Percentiles rank a stretch among this genome's conserved stretches.
Evolutionary conservation across 2,888 invertebrate species (phyloP).

Genomic region (Oscheius sp.): DNA sequence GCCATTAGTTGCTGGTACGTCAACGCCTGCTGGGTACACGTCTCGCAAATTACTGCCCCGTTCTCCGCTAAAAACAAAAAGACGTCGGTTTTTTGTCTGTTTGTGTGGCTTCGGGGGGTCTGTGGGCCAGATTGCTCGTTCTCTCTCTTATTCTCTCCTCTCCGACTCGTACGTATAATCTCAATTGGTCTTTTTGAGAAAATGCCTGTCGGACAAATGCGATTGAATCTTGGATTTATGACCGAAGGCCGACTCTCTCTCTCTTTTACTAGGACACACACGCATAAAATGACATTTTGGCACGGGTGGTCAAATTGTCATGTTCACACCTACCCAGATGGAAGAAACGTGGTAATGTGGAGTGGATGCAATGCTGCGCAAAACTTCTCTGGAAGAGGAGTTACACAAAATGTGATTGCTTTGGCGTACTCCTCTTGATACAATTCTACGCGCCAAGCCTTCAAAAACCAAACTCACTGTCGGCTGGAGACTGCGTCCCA

Average conservation of each 20-base stretch:
- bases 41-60: constrained; percentile 43
- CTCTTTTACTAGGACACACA: too few species aligned
- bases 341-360: too few species aligned
- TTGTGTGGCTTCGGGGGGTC: neutral
- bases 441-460: constrained; percentile 4
- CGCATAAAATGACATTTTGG: too few species aligned
- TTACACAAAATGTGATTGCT: neutral
- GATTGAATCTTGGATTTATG: constrained; percentile 38
- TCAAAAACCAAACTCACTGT: constrained; percentile 6
- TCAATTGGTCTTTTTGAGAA: constrained; percentile 40
- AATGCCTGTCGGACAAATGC: constrained; percentile 36
- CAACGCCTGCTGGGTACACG: constrained; percentile 59
- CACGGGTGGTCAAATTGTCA: too few species aligned
- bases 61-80: constrained; percentile 24
- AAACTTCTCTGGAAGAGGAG: too few species aligned
- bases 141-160: constrained; percentile 32
- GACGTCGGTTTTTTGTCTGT: too few species aligned
- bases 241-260: neutral
- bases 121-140: constrained; percentile 24
- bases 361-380: too few species aligned
- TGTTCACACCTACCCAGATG: too few species aligned
- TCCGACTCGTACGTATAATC: constrained; percentile 38
- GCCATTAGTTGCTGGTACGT: constrained; percentile 57
- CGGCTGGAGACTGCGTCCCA: constrained; percentile 5
- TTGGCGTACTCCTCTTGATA: constrained; percentile 3